Conservation (phyloP, 1,140 invertebrate species). For the Papilio aristodemus region DNA sequence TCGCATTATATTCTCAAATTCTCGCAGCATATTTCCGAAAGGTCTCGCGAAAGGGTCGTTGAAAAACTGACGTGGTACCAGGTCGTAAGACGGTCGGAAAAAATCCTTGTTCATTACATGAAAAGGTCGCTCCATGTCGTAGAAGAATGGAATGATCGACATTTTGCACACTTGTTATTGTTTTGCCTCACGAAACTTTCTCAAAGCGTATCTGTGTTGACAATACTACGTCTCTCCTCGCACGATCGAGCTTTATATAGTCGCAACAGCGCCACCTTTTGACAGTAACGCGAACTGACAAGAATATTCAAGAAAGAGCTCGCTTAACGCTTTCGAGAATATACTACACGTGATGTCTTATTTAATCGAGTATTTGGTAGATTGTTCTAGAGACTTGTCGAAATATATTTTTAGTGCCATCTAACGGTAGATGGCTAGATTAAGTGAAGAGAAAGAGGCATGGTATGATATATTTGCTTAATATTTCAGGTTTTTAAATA, state of each 20-base stretch:
- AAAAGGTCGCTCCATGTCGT: slow-evolving; percentile 56
- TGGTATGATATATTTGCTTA: not conserved
- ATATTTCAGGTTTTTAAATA: no score
- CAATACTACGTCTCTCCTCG: slow-evolving; percentile 37
- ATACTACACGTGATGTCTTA: slow-evolving; percentile 15
- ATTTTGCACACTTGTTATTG: slow-evolving; percentile 45
- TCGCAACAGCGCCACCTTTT: slow-evolving; percentile 56
- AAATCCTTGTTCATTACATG: slow-evolving; percentile 50
- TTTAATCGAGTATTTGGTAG: not conserved
- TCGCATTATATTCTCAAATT: slow-evolving; percentile 49
- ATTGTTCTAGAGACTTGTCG: slow-evolving; percentile 33
- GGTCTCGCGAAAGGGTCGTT: slow-evolving; percentile 41
- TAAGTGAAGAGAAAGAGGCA: not conserved
- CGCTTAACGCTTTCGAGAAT: slow-evolving; percentile 42
- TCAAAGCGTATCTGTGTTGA: slow-evolving; percentile 32
- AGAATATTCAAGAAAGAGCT: slow-evolving; percentile 50
- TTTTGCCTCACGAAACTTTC: slow-evolving; percentile 33
- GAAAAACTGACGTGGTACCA: slow-evolving; percentile 50
- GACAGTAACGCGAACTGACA: slow-evolving; percentile 31
- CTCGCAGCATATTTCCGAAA: slow-evolving; percentile 46
- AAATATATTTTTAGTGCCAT: slow-evolving; percentile 29
- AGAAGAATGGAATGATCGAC: slow-evolving; percentile 61
- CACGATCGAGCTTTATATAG: slow-evolving; percentile 53
- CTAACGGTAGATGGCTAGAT: slow-evolving; percentile 35
- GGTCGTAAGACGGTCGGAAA: slow-evolving; percentile 46